Evolutionary conservation across 2,888 invertebrate genomes (phyloP).

Genomic region (Heterodera filipjevi): DNA sequence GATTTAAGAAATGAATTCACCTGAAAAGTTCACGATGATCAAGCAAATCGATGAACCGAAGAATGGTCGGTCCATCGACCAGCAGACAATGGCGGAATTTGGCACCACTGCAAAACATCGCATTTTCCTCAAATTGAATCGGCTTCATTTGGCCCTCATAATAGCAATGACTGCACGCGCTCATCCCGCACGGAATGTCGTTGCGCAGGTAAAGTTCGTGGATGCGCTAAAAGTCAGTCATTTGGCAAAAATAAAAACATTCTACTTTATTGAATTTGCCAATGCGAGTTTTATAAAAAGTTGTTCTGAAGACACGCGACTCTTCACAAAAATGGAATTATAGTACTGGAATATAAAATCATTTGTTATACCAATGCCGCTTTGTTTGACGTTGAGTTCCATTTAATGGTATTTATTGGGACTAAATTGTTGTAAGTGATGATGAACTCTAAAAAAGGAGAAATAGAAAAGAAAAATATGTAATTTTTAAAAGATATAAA

Average conservation of each 20-base stretch:
- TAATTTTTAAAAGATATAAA: too few relatives aligned
- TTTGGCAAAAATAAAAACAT: background rate
- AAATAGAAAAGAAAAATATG: too few relatives aligned
- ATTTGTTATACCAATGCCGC: conserved; percentile 25
- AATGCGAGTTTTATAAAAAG: conserved; percentile 35
- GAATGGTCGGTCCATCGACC: conserved; percentile 47
- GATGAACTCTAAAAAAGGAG: too few relatives aligned
- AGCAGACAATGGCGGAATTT: conserved; percentile 47
- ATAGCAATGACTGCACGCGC: conserved; percentile 39
- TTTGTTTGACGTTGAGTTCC: conserved; percentile 35
- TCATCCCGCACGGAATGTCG: conserved; percentile 56
- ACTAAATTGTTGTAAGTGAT: too few relatives aligned
- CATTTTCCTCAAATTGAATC: conserved; percentile 36
- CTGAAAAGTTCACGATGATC: conserved; percentile 46
- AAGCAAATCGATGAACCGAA: conserved; percentile 57
- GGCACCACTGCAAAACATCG: conserved; percentile 35
- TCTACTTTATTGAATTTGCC: conserved; percentile 38
- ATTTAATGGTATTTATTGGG: conserved; percentile 9
- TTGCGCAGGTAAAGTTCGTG: conserved; percentile 59
- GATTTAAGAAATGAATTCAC: conserved; percentile 46
- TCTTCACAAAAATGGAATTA: conserved; percentile 7
- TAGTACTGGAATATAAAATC: background rate
- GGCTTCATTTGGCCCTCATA: conserved; percentile 30
- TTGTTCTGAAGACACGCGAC: conserved; percentile 30
- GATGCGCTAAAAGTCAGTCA: conserved; percentile 49